phyloP scores from a whole-genome alignment of 2,888 invertebrate genomes.

The Tineola bisselliella region DNA sequence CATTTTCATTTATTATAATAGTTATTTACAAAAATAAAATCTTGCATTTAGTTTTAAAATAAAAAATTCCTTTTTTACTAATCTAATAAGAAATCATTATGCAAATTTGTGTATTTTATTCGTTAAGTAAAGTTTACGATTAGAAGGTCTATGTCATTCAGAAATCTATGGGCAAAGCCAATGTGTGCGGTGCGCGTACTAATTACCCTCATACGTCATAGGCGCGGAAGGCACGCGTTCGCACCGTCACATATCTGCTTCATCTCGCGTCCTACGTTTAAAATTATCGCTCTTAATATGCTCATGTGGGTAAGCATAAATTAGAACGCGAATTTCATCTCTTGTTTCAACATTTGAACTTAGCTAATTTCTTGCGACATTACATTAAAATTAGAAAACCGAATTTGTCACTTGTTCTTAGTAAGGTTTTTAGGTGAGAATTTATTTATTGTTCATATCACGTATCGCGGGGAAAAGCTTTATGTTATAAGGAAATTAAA shows the following conservation, averaged over 20 bases:
- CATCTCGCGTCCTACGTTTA: slow-evolving; percentile 20
- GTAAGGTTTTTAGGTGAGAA: slow-evolving; percentile 2
- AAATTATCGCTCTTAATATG: slow-evolving; percentile 31
- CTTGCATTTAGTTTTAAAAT: too few species aligned
- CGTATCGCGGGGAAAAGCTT: not conserved
- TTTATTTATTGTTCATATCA: slow-evolving; percentile 8
- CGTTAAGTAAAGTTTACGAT: not conserved
- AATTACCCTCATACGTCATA: slow-evolving; percentile 49
- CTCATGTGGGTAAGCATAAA: slow-evolving; percentile 41
- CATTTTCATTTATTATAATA: too few species aligned
- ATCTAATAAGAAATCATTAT: too few species aligned
- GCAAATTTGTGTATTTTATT: too few species aligned
- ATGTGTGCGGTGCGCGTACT: slow-evolving; percentile 22
- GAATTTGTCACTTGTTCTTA: slow-evolving; percentile 11
- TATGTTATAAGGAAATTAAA: not conserved
- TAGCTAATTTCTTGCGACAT: slow-evolving; percentile 23
- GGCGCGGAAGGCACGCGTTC: slow-evolving; percentile 31
- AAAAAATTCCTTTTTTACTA: too few species aligned
- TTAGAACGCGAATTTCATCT: slow-evolving; percentile 45
- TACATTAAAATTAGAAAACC: slow-evolving; percentile 11
- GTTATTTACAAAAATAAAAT: too few species aligned
- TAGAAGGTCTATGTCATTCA: not conserved
- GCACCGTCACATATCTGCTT: slow-evolving; percentile 26
- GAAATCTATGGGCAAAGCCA: slow-evolving; percentile 3
- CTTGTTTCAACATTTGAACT: slow-evolving; percentile 43